A percentile compares a stretch with the other conserved stretches of the same genome.
Conservation (phyloP, 2,888 invertebrate genomes). For the Drosophila trichaetosa region DNA sequence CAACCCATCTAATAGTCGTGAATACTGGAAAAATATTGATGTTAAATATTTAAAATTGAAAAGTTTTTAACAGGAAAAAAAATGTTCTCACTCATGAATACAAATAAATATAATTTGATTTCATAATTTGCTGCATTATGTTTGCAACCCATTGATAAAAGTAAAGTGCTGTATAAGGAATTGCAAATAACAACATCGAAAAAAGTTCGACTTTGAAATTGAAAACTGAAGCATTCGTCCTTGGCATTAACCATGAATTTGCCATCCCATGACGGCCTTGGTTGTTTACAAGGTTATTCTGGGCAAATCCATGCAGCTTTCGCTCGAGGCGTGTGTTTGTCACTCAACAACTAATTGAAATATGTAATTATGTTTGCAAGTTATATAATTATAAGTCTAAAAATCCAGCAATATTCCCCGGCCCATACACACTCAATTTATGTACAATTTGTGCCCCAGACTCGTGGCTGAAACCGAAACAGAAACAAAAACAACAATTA, state of each 20-base stretch:
- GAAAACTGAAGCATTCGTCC: background rate
- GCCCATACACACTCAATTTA: constrained; percentile 18
- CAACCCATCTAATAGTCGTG: background rate
- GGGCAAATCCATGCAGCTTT: constrained; percentile 2
- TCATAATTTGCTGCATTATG: background rate
- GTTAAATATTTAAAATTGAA: background rate
- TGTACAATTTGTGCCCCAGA: background rate
- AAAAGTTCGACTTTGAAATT: background rate
- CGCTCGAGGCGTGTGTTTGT: constrained; percentile 8
- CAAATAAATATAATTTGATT: background rate
- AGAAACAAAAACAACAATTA: constrained; percentile 15
- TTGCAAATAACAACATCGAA: background rate
- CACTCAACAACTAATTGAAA: constrained; percentile 49
- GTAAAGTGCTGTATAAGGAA: background rate
- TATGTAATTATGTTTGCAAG: constrained; percentile 67
- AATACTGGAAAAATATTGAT: no score
- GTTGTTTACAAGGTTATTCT: constrained; percentile 5
- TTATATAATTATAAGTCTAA: background rate
- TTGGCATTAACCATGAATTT: constrained; percentile 7
- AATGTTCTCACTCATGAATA: background rate
- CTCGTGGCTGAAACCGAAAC: background rate
- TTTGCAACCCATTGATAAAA: background rate
- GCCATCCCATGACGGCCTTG: background rate
- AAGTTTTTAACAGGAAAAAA: background rate
- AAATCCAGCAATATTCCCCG: background rate